A percentile compares a stretch with the other conserved stretches of the same genome.
Conservation (phyloP, 37 sponge, comb jelly and placozoan genomes). For the Oopsacas minuta region DNA sequence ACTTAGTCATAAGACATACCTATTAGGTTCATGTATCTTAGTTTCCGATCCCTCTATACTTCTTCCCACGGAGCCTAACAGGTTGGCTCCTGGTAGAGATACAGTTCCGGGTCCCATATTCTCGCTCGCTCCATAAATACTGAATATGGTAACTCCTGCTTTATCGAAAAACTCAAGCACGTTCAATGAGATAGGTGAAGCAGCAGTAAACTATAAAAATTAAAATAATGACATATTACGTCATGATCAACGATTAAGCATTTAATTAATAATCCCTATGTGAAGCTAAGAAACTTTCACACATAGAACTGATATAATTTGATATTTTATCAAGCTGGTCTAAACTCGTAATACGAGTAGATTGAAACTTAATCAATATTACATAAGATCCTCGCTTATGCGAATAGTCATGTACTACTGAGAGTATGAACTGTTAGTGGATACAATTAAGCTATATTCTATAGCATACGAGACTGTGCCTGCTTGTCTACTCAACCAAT, state of each 20-base stretch:
- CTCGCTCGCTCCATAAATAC: slow-evolving; percentile 87
- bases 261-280: too few relatives aligned
- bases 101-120: slow-evolving; percentile 78
- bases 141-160: slow-evolving; percentile 72
- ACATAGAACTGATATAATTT: too few relatives aligned
- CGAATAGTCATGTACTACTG: not conserved
- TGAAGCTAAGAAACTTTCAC: too few relatives aligned
- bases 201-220: slow-evolving; percentile 52
- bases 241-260: too few relatives aligned
- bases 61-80: slow-evolving; percentile 52
- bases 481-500: not conserved
- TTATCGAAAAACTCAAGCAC: slow-evolving; percentile 76
- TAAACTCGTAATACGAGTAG: slow-evolving; percentile 45
- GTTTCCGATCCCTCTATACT: slow-evolving; percentile 66
- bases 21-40: slow-evolving; percentile 66
- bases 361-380: slow-evolving; percentile 36
- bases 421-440: not conserved
- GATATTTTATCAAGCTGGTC: too few relatives aligned
- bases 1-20: too few relatives aligned
- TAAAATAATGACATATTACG: not conserved
- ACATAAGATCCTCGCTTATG: not conserved
- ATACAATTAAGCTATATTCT: not conserved
- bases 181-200: slow-evolving; percentile 45
- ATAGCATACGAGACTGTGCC: not conserved
- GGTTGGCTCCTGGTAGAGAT: slow-evolving; percentile 52